phyloP scores from a whole-genome alignment of 2,113 vertebrate species.

The Eubucco bourcierii region DNA sequence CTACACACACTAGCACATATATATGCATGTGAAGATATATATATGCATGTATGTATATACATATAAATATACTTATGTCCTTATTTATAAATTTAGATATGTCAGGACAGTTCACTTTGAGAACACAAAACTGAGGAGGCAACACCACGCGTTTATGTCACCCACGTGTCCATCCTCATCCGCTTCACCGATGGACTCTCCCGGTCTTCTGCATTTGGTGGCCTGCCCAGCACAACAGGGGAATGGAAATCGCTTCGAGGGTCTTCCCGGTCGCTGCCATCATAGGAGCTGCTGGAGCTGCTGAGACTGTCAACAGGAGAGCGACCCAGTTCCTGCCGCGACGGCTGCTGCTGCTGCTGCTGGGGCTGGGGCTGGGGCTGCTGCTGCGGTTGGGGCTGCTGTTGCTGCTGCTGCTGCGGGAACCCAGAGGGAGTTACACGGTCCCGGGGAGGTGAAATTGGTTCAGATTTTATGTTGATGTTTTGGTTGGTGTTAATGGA shows the following conservation, averaged over 20 bases:
- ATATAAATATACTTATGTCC: conserved; percentile 84
- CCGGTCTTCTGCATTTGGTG: conserved; percentile 83
- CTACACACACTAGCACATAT: conserved; percentile 79
- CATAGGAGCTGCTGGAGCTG: conserved; percentile 97
- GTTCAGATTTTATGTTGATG: conserved; percentile 97
- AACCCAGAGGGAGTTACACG: conserved; percentile 90
- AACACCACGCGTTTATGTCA: conserved; percentile 83
- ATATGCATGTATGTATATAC: conserved; percentile 81
- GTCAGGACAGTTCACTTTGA: conserved; percentile 80
- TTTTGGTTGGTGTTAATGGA: conserved; percentile 96
- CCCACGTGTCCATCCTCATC: conserved; percentile 98
- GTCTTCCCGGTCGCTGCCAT: conserved; percentile 95
- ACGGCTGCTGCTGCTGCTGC: conserved; percentile 76
- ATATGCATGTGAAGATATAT: conserved; percentile 76
- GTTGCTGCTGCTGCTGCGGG: conserved; percentile 75
- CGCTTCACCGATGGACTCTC: conserved; percentile 96
- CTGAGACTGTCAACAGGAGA: conserved; percentile 97
- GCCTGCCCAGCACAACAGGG: conserved; percentile 85
- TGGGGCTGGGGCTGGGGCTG: conserved; percentile 73
- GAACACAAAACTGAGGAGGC: conserved; percentile 33
- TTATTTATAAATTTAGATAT: conserved; percentile 83
- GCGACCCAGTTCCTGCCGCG: conserved; percentile 92
- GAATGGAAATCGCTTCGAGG: conserved; percentile 93
- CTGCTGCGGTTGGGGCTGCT: conserved; percentile 77
- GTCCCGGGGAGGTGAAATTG: conserved; percentile 95